Evolutionary conservation across 2,797 vertebrate genomes (phyloP).

Genomic region (Semaprochilodus insignis): DNA sequence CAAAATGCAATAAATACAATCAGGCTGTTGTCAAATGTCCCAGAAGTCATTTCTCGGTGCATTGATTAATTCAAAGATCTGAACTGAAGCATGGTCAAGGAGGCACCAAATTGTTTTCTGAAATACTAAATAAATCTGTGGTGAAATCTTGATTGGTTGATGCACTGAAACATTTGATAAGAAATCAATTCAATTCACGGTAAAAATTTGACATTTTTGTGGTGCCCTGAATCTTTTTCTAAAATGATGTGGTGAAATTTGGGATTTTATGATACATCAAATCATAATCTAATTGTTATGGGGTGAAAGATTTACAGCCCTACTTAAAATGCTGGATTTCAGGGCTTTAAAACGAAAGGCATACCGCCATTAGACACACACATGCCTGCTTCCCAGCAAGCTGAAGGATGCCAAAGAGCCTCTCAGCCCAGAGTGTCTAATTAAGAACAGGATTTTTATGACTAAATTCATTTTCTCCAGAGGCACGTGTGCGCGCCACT

Average conservation of each 20-base stretch:
- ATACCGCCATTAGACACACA: neutral
- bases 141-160: no score
- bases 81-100: no score
- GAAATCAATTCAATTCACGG: no score
- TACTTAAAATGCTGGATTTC: neutral
- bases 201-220: no score
- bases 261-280: neutral
- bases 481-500: neutral
- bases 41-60: no score
- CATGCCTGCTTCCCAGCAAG: neutral
- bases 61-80: no score
- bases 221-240: no score
- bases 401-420: slow-evolving; percentile 3
- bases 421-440: slow-evolving; percentile 2
- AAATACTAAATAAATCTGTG: no score
- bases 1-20: no score
- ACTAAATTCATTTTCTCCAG: neutral
- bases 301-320: neutral
- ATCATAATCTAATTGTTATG: neutral
- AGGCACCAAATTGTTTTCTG: no score
- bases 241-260: neutral
- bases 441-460: slow-evolving; percentile 4
- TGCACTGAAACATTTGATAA: no score
- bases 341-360: neutral
- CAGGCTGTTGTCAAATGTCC: no score